phyloP scores from a whole-genome alignment of 2,113 vertebrate genomes.

The Hydropotes inermis region DNA sequence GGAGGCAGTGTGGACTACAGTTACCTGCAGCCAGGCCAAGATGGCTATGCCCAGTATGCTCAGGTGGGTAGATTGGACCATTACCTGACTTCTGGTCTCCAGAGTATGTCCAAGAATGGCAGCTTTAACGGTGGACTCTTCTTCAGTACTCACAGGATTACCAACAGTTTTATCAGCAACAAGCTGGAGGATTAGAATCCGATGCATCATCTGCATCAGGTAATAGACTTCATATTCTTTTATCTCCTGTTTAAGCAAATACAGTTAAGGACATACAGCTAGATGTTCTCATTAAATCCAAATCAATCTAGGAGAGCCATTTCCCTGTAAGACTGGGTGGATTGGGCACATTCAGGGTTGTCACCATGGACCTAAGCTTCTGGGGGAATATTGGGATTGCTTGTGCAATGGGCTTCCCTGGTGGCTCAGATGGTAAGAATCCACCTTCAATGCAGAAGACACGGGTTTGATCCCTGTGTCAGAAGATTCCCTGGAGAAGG shows the following conservation, averaged over 20 bases:
- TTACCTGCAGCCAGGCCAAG: constrained; percentile 89
- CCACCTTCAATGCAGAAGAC: background rate
- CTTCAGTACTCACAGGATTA: constrained; percentile 88
- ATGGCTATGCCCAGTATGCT: constrained; percentile 88
- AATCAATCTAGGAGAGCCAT: background rate
- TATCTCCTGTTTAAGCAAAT: constrained; percentile 1
- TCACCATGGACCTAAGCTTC: background rate
- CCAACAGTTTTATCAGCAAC: constrained; percentile 91
- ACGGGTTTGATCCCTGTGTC: background rate
- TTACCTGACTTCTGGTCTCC: background rate
- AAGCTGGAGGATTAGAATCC: constrained; percentile 85
- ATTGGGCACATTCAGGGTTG: background rate
- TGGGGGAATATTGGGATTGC: background rate
- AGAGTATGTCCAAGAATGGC: background rate
- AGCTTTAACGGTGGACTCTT: constrained; percentile 41
- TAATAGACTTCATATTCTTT: constrained; percentile 53
- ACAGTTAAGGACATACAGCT: background rate
- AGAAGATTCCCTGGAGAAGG: background rate
- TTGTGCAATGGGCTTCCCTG: background rate
- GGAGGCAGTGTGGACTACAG: constrained; percentile 89
- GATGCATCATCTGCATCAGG: constrained; percentile 84
- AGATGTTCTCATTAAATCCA: background rate
- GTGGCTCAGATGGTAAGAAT: background rate
- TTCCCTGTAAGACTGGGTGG: background rate
- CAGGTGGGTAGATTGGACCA: constrained; percentile 84